A percentile compares a stretch with the other conserved stretches of the same genome.
Evolutionary conservation across 2,113 vertebrate genomes (phyloP).

Genomic region (Atractosteus spatula): DNA sequence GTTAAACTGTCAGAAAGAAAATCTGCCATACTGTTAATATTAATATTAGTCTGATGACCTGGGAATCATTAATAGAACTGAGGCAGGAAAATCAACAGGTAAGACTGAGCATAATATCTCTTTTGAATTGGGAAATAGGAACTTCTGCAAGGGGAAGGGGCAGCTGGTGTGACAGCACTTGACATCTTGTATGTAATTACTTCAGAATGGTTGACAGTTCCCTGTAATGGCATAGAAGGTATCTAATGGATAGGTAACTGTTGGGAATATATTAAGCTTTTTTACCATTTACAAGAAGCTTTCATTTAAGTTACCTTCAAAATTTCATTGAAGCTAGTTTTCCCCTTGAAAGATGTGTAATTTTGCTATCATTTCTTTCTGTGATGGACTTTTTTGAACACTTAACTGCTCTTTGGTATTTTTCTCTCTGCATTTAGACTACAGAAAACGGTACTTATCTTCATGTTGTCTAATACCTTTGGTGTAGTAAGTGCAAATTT

Average conservation of each 20-base stretch:
- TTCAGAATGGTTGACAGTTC: slow-evolving; percentile 58
- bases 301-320: slow-evolving; percentile 45
- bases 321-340: slow-evolving; percentile 41
- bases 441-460: slow-evolving; percentile 6
- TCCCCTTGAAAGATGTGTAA: slow-evolving; percentile 23
- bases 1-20: slow-evolving; percentile 16
- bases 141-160: slow-evolving; percentile 33
- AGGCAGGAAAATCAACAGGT: background rate
- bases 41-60: slow-evolving; percentile 2
- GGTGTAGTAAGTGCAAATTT: no score
- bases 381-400: slow-evolving; percentile 31
- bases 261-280: slow-evolving; percentile 57
- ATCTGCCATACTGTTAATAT: background rate
- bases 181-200: slow-evolving; percentile 59
- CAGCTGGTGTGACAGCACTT: slow-evolving; percentile 52
- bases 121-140: slow-evolving; percentile 35
- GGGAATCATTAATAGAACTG: background rate
- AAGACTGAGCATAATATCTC: background rate
- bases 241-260: slow-evolving; percentile 50
- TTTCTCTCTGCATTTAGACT: slow-evolving; percentile 37
- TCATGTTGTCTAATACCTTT: no score
- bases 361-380: slow-evolving; percentile 45
- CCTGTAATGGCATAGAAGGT: slow-evolving; percentile 45
- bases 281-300: slow-evolving; percentile 49
- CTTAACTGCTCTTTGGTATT: slow-evolving; percentile 36